phyloP scores from a whole-genome alignment of 1,140 invertebrate species.

The Amphibalanus amphitrite region DNA sequence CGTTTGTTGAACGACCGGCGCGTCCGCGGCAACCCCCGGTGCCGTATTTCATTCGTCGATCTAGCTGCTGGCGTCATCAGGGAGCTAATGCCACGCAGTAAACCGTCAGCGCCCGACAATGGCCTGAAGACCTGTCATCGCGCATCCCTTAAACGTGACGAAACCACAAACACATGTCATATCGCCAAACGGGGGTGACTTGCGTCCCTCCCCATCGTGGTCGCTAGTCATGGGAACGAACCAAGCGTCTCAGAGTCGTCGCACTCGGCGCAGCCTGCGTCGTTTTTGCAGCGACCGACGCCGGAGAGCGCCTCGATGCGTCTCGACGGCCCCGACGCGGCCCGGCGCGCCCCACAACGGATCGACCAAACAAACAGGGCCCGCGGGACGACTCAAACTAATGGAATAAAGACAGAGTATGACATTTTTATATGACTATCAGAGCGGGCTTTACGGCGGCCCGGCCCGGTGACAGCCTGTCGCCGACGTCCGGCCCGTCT shows the following conservation, averaged over 20 bases:
- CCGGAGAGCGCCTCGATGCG: too few relatives aligned
- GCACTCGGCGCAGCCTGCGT: background rate
- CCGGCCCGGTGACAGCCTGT: background rate
- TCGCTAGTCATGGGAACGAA: background rate
- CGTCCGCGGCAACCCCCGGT: background rate
- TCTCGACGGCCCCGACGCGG: too few relatives aligned
- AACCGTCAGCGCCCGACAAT: background rate
- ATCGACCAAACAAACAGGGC: background rate
- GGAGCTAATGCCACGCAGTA: background rate
- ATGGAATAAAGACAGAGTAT: constrained; percentile 1
- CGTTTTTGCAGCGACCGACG: background rate
- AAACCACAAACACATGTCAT: background rate
- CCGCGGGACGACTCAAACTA: background rate
- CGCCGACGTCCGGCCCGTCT: background rate
- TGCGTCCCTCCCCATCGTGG: too few relatives aligned
- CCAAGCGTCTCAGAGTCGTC: background rate
- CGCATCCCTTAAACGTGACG: background rate
- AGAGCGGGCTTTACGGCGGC: background rate
- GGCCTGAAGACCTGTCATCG: background rate
- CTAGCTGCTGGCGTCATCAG: background rate
- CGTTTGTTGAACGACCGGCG: background rate
- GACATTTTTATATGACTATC: constrained; percentile 1
- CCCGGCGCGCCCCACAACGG: too few relatives aligned
- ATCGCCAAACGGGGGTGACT: too few relatives aligned
- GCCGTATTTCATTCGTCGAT: background rate